These are phyloP conservation scores for Urosaurus nigricauda DNA, from an alignment of 2,797 vertebrate species.

Conservation along the genomic window DNA sequence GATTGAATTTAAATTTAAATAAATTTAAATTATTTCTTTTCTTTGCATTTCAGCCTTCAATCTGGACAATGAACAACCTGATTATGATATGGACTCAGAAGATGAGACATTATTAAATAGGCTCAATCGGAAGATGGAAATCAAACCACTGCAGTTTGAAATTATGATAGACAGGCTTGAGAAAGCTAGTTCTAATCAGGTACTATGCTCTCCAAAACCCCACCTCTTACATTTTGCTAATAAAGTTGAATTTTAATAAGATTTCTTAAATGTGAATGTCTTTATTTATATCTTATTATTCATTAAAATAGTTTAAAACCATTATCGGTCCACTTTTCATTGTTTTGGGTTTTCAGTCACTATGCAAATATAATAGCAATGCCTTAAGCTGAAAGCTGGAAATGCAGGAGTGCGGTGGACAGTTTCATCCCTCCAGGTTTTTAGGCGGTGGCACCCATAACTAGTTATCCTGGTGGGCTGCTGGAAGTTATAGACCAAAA, in stretches of 20 bases:
- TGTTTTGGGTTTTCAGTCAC: neutral
- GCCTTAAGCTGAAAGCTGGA: neutral
- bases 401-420: neutral
- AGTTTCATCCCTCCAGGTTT: no score
- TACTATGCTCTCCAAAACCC: constrained; percentile 65
- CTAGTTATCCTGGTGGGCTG: no score
- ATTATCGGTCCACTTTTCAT: neutral
- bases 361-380: neutral
- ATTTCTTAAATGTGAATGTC: constrained; percentile 9
- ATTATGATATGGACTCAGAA: constrained; percentile 97
- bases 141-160: constrained; percentile 94
- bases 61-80: constrained; percentile 92
- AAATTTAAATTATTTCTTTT: neutral
- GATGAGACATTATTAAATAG: constrained; percentile 92
- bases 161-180: constrained; percentile 94
- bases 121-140: constrained; percentile 93
- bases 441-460: no score
- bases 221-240: neutral
- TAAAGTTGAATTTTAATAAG: constrained; percentile 34
- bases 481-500: no score
- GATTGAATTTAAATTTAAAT: constrained; percentile 1
- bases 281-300: constrained; percentile 20
- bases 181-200: constrained; percentile 94
- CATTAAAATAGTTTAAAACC: neutral
- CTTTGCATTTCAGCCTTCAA: constrained; percentile 83